phyloP scores from a whole-genome alignment of 35 echinoderm and acorn worm genomes.

The Heliocidaris erythrogramma region DNA sequence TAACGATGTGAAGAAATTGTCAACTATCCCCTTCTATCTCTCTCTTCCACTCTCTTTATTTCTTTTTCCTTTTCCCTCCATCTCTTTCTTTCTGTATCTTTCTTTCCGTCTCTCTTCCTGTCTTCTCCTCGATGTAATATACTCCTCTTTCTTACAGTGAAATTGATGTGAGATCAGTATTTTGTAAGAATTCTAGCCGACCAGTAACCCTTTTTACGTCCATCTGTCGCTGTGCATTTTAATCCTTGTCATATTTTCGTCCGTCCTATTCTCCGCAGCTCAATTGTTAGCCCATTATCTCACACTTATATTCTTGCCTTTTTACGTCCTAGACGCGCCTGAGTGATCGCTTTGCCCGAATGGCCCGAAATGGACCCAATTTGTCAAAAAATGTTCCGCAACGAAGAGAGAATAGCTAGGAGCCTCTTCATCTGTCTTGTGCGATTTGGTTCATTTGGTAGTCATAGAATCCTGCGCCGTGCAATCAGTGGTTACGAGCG shows the following conservation, averaged over 20 bases:
- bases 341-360: conserved; percentile 29
- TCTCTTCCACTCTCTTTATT: too few species aligned
- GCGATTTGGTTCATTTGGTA: conserved; percentile 60
- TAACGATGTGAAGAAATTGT: neutral
- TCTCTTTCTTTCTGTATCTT: too few species aligned
- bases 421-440: neutral
- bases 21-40: too few species aligned
- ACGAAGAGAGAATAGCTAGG: conserved; percentile 27
- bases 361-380: conserved; percentile 36
- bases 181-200: neutral
- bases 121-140: neutral
- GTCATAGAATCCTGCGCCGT: conserved; percentile 46
- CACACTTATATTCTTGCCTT: conserved; percentile 39
- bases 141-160: neutral
- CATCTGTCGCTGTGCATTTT: conserved; percentile 41
- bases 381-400: conserved; percentile 48
- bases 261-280: conserved; percentile 27
- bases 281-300: conserved; percentile 43
- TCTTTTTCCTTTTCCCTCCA: neutral
- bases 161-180: neutral
- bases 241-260: conserved; percentile 26
- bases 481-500: conserved; percentile 48
- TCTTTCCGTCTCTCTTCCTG: too few species aligned
- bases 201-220: neutral
- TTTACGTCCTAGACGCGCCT: neutral